Percentiles rank a stretch among this genome's conserved stretches.
phyloP scores from a whole-genome alignment of 2,113 vertebrate species.

The Petromus typicus region DNA sequence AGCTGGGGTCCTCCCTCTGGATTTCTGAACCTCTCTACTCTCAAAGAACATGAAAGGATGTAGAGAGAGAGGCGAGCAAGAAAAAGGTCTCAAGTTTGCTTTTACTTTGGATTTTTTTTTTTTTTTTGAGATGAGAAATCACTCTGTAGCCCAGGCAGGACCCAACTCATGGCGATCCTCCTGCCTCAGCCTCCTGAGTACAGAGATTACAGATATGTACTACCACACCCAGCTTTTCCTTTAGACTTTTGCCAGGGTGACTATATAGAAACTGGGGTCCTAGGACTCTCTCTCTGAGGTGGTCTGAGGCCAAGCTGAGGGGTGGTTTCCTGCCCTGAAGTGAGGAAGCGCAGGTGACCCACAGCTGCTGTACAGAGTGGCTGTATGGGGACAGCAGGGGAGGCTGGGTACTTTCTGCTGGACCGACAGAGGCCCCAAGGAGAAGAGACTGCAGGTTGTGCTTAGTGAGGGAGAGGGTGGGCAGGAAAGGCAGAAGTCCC shows the following conservation, averaged over 20 bases:
- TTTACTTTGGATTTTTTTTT: neutral
- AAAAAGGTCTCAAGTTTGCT: neutral
- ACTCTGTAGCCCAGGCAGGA: neutral
- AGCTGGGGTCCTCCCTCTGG: neutral
- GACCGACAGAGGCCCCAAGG: neutral
- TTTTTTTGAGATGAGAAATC: neutral
- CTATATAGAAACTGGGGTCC: neutral
- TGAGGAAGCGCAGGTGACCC: neutral
- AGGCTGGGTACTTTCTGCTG: fast-evolving
- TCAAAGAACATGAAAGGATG: neutral
- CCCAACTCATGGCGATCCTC: neutral
- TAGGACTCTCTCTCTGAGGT: fast-evolving
- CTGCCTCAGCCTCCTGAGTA: neutral
- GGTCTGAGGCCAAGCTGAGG: neutral
- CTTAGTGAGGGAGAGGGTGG: too few species aligned
- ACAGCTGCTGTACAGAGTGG: too few species aligned
- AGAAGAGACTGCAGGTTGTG: neutral
- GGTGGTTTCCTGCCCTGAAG: neutral
- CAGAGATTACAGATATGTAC: neutral
- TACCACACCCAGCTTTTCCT: neutral
- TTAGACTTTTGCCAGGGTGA: neutral
- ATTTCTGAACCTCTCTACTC: neutral
- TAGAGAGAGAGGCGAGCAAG: neutral
- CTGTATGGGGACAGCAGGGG: neutral
- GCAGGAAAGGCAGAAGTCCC: neutral